Conservation (phyloP, 1,140 invertebrate species). For the Antheraea mylitta region DNA sequence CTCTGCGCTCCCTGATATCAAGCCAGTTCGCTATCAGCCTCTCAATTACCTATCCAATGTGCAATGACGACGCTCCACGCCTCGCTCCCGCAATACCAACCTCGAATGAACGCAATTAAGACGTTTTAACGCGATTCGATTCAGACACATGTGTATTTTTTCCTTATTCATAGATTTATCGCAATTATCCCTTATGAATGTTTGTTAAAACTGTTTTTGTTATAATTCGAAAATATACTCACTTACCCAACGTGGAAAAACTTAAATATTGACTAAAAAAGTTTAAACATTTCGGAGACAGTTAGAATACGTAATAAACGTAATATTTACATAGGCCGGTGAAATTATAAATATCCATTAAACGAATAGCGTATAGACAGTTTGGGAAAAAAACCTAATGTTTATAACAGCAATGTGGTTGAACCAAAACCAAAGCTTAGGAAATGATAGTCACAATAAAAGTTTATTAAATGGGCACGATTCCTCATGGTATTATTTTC, state of each 20-base stretch:
- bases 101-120: conserved; percentile 68
- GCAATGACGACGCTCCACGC: conserved; percentile 32
- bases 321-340: too few species aligned
- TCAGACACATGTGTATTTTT: conserved; percentile 71
- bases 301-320: too few species aligned
- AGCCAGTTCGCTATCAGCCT: conserved; percentile 46
- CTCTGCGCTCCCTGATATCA: conserved; percentile 26
- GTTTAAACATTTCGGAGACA: neutral
- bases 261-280: conserved; percentile 28
- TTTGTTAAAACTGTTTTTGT: conserved; percentile 59
- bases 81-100: conserved; percentile 29
- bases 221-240: conserved; percentile 43
- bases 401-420: too few species aligned
- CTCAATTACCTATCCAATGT: conserved; percentile 39
- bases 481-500: too few species aligned
- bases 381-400: too few species aligned
- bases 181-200: conserved; percentile 65
- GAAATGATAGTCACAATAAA: too few species aligned
- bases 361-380: too few species aligned
- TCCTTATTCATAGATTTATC: conserved; percentile 66
- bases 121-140: conserved; percentile 70
- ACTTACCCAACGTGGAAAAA: conserved; percentile 57
- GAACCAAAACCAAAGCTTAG: too few species aligned
- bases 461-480: too few species aligned
- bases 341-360: too few species aligned